Evolutionary conservation across 2,888 invertebrate genomes (phyloP), one percentile per base, ranked within the genome.

Genomic region (Ectemnius lituratus): DNA sequence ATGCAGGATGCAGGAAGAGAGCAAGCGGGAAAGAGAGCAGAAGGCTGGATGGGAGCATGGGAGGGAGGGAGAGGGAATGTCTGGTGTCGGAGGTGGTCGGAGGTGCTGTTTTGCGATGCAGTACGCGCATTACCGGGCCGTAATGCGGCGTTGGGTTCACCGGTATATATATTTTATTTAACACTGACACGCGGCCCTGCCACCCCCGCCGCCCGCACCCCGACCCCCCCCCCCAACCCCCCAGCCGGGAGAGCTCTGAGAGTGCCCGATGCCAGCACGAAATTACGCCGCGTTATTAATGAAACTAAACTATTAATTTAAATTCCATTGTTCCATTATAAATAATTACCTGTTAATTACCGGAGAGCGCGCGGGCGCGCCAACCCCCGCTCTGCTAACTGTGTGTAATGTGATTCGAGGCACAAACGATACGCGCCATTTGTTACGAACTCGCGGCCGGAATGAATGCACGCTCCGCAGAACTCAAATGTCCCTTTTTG

Each of bases 281-380:
- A 89, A 90, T 90, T 88, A 88, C 87, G 79, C 86, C 77, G 84
- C 84, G 88, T 90, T 88, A 90, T 90, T 89, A 90, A 90, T 89
- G 89, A 89, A 89, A 90, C 89, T 89, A 88, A 90, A 90, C 90
- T 90, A 90, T 90, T 90, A 89, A 90, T 90, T 89, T 87, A 88
- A 90, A 90, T 89, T 88, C 90, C 90, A 90, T 90, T 90, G 89
- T 90, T 88, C 87, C 88, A 89, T 90, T 90, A 89, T 88, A 90
- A 90, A 90, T 90, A 90, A 90, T 90, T 90, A 90, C 87, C 88
- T 86, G 87, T 86, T 89, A 88, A 90, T 90, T 89, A 88, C 87
- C 79, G 81, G 76, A 72, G 74, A 37, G 37, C 6, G 37, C 5
- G 37, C 37, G 37, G 37, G 8, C 37, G 37, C 37, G 37, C 37